A percentile compares a stretch with the other conserved stretches of the same genome.
These are phyloP conservation scores for Allygus modestus DNA, from an alignment of 2,888 invertebrate species.

Conservation along the genomic window DNA sequence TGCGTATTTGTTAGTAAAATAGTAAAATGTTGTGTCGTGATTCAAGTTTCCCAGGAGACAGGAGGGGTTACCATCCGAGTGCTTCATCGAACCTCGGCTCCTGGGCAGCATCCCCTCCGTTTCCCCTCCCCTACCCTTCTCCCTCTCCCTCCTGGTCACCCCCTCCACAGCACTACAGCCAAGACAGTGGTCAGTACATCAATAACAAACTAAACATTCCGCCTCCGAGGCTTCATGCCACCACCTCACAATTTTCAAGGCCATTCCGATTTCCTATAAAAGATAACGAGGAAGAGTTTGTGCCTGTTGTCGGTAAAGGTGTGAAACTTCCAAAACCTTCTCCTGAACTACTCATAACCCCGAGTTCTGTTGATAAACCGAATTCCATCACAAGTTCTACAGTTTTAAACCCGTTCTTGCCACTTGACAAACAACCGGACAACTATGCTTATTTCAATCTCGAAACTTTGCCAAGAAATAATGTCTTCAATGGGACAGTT, in stretches of 20 bases:
- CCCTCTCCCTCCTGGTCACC: background rate
- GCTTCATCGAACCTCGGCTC: constrained; percentile 3
- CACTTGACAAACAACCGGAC: constrained; percentile 45
- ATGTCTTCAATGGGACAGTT: constrained; percentile 20
- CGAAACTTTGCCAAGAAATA: constrained; percentile 16
- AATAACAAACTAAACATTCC: background rate
- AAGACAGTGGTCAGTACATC: background rate
- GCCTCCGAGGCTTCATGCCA: background rate
- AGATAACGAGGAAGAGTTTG: constrained; percentile 58
- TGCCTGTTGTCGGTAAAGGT: constrained; percentile 44
- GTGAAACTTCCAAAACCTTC: constrained; percentile 57
- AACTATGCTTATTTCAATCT: constrained; percentile 56
- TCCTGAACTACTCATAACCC: constrained; percentile 55
- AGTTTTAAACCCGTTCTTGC: background rate
- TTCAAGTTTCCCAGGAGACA: constrained; percentile 60
- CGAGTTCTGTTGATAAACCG: constrained; percentile 33
- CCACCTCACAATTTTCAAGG: constrained; percentile 43
- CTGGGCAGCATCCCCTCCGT: constrained; percentile 51
- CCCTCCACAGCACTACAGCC: constrained; percentile 20
- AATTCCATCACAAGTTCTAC: background rate
- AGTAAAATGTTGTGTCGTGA: constrained; percentile 10
- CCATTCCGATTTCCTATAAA: constrained; percentile 54
- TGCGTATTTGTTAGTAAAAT: too few species aligned
- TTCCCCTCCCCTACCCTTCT: constrained; percentile 3
- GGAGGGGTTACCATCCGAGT: constrained; percentile 40